Evolutionary conservation across 2,888 invertebrate genomes (phyloP), one percentile per base, ranked within the genome.

Genomic region (Argyresthia goedartella): DNA sequence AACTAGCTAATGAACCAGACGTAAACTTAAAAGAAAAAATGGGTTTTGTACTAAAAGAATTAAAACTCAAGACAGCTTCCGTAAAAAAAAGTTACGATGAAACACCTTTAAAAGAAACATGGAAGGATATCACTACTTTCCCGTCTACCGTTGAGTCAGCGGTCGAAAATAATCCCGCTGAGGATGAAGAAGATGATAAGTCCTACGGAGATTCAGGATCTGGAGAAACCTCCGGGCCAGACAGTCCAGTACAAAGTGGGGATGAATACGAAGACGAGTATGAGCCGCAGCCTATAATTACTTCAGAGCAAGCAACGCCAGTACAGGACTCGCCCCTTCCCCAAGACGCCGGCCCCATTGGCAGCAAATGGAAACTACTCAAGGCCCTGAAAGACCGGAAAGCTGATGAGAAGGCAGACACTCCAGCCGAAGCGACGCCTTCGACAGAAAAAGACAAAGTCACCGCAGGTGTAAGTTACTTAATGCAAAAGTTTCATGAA

Each of bases 321-420:
- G 56, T 65, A n/a, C 65, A 71, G 52, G 72, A 76, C 44, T 71
- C n/a, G 25, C 25, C 73, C 46, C 73, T 72, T 4, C 85, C 76
- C 1, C 86, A 80, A 53, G 88, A 86, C 56, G 87, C 86, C 43
- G 88, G 89, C 48, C 90, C 89, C 10, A 88, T 92, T 51, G 92
- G 94, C 8, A 95, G 95, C 68, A 95, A 95, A 73, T 96, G 96
- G 96, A 96, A 96, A 73, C 87, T 96, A 46, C 78, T 96, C 2
- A 96, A 96, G 77, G 95, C 96, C 1, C 76, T 96, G 34, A 96
- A 96, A 71, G 96, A 96, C 65, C 89, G 93, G 56, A 96, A 96
- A 81, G 94, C 95, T 3, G 96, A 96, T 74, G 95, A 96, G 65
- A 94, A 92, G 72, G 91, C 91, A 64, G 89, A 90, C 55, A 92